Base-by-base conservation (phyloP, 2,888 invertebrate genomes). In the Phragmatobia fuliginosa region DNA sequence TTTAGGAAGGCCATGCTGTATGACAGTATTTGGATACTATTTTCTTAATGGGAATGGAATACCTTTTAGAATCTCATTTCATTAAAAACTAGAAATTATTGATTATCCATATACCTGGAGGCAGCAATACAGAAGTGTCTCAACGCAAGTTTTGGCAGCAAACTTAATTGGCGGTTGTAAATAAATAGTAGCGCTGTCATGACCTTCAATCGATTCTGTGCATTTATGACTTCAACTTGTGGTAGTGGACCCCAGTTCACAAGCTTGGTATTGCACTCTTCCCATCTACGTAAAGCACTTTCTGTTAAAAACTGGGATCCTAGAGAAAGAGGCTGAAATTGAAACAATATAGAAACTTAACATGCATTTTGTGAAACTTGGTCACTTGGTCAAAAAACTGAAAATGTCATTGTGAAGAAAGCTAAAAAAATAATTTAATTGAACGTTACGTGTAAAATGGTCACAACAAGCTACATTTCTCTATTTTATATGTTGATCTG, bases 181-280 rank as follows among this genome's bases (percentile, higher is more conserved):
- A 98, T 96, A 90, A 98, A 98, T 72, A 99, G 95, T 49, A 99
- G 95, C 66, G 98, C 98, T 0, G 98, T 97, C 96, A 99, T 97
- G n/a, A 99, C 97, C 90, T 97, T 97, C 79, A 98, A 96, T 72
- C 99, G 96, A 91, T 99, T 99, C 90, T 99, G 98, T 59, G 99
- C 98, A 91, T 98, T 98, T 41, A 99, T 96, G 31, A 96, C 96
- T 90, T 99, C 99, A 61, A 99, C 97, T 89, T 98, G 98, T 21
- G 98, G 96, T 82, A 98, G 96, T 18, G 99, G 99, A 0, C 99
- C 99, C 97, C 99, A 98, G 85, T 97, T 97, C 61, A 99, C 97
- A 75, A 98, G 96, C 85, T 98, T 98, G 58, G 97, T 97, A 84
- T 98, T 98, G 85, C 98, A 98, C 87, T 98, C 98, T 90, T 99